Conservation (phyloP, 2,888 invertebrate species). For the Philereme transversata region DNA sequence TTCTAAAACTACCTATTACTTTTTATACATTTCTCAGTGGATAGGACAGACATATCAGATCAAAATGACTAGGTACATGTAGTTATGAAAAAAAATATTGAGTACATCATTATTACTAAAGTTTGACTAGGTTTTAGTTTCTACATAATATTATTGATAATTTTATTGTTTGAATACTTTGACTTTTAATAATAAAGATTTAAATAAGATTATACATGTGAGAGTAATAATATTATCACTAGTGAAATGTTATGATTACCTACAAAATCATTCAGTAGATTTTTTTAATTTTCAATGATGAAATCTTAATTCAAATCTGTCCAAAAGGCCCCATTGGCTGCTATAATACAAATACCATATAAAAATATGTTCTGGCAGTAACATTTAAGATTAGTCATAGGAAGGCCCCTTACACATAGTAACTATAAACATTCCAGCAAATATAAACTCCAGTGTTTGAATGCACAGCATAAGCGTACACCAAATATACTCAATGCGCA, state of each 20-base stretch:
- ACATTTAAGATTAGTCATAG: conserved; percentile 69
- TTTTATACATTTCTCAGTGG: background rate
- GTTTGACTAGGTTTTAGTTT: conserved; percentile 7
- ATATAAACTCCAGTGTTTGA: conserved; percentile 91
- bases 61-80: conserved; percentile 16
- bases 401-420: conserved; percentile 85
- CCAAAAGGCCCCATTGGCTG: conserved; percentile 28
- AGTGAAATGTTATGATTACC: background rate
- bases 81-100: background rate
- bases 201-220: too few species aligned
- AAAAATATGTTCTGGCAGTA: conserved; percentile 21
- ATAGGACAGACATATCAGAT: conserved; percentile 6
- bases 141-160: background rate
- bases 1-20: background rate
- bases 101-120: background rate
- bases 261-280: background rate
- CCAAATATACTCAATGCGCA: conserved; percentile 94
- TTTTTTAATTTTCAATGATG: background rate
- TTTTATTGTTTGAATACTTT: background rate
- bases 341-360: conserved; percentile 17
- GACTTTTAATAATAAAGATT: too few species aligned
- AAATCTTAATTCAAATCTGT: background rate
- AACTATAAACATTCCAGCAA: conserved; percentile 90
- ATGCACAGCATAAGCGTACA: conserved; percentile 93
- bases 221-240: too few species aligned